Evolutionary conservation across 2,113 vertebrate species (phyloP).

Genomic region (Callionymus lyra): DNA sequence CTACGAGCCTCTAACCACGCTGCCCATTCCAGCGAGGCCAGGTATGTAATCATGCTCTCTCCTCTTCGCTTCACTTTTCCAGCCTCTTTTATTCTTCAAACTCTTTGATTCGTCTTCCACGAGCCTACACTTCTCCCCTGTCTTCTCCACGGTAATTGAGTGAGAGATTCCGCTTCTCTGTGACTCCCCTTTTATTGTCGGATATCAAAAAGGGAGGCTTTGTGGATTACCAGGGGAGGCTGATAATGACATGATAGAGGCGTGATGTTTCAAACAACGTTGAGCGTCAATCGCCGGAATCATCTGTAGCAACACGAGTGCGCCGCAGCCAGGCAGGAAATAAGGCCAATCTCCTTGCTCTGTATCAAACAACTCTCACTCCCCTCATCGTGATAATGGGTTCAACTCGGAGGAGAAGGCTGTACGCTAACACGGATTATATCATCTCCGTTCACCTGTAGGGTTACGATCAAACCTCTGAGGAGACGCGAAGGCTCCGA

Average conservation of each 20-base stretch:
- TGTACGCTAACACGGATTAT: no score
- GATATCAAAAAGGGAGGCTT: conserved; percentile 66
- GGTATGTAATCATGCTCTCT: conserved; percentile 45
- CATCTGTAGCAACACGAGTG: conserved; percentile 58
- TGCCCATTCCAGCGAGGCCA: conserved; percentile 26
- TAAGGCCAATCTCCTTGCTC: conserved; percentile 63
- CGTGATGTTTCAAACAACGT: conserved; percentile 71
- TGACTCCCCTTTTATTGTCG: conserved; percentile 57
- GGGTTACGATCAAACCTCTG: no score
- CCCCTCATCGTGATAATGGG: conserved; percentile 46
- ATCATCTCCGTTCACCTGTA: no score
- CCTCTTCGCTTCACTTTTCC: conserved; percentile 32
- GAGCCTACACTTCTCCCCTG: not conserved
- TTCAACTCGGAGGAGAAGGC: conserved; percentile 35
- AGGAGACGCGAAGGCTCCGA: no score
- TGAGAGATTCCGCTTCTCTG: conserved; percentile 52
- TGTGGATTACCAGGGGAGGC: conserved; percentile 69
- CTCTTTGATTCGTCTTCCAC: no score
- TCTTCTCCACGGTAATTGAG: conserved; percentile 49
- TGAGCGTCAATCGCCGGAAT: conserved; percentile 69
- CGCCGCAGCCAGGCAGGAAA: conserved; percentile 58
- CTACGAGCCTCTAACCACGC: conserved; percentile 56
- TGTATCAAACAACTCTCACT: conserved; percentile 56
- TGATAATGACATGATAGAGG: conserved; percentile 68
- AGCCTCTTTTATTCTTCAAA: conserved; percentile 2